A percentile compares a stretch with the other conserved stretches of the same genome.
Conservation (phyloP, 2,113 vertebrate species). For the Puffinus mauretanicus region DNA sequence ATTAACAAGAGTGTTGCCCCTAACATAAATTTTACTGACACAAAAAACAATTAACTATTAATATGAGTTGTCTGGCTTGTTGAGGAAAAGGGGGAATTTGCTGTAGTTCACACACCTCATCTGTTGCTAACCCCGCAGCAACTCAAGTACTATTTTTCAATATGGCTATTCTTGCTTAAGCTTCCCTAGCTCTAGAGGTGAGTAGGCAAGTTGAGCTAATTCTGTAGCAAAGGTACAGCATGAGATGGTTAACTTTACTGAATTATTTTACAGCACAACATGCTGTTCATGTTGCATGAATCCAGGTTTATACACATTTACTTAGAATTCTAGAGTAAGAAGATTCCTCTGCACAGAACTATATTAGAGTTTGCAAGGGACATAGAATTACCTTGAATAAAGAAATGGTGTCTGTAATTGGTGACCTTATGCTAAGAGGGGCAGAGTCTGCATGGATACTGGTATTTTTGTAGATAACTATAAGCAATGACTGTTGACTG, state of each 20-base stretch:
- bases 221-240: not conserved
- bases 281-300: not conserved
- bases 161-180: not conserved
- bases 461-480: not conserved
- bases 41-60: not conserved
- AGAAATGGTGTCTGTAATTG: not conserved
- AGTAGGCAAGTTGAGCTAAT: constrained; percentile 17
- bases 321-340: not conserved
- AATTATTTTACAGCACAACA: not conserved
- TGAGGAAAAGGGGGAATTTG: constrained; percentile 4
- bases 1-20: not conserved
- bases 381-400: not conserved
- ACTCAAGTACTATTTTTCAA: constrained; percentile 9
- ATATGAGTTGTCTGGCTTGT: not conserved
- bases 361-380: not conserved
- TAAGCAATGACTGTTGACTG: not conserved
- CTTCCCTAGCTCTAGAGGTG: not conserved
- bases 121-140: not conserved
- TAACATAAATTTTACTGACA: not conserved
- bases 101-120: not conserved
- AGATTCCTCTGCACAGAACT: not conserved
- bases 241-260: not conserved
- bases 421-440: not conserved
- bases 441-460: not conserved
- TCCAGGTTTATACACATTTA: not conserved